Conservation (phyloP, 2,797 vertebrate species). For the Cynopterus sphinx region DNA sequence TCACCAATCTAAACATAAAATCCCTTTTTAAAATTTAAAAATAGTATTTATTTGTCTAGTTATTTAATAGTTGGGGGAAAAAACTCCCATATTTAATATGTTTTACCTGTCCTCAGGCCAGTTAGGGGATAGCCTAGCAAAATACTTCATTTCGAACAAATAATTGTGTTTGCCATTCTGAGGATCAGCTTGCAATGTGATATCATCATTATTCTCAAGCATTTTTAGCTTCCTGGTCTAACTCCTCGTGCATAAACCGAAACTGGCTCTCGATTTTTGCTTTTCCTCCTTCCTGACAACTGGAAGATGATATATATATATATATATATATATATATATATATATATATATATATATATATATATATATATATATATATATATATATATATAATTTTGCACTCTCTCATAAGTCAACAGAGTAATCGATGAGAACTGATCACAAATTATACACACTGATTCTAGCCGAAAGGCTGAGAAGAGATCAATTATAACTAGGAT, state of each 20-base stretch:
- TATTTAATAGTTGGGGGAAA: background rate
- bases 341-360: no score
- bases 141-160: conserved; percentile 19
- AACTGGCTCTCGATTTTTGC: background rate
- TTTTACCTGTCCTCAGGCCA: background rate
- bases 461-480: background rate
- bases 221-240: background rate
- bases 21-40: background rate
- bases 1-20: background rate
- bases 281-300: background rate
- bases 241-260: background rate
- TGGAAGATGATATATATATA: background rate
- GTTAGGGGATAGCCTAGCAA: background rate
- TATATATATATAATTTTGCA: no score
- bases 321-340: no score
- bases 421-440: background rate
- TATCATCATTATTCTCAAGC: background rate
- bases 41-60: background rate
- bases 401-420: background rate
- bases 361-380: no score
- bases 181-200: background rate
- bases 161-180: background rate
- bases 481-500: background rate
- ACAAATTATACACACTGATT: background rate
- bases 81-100: background rate